phyloP scores from a whole-genome alignment of 2,888 invertebrate genomes.

The Euspilapteryx auroguttella region DNA sequence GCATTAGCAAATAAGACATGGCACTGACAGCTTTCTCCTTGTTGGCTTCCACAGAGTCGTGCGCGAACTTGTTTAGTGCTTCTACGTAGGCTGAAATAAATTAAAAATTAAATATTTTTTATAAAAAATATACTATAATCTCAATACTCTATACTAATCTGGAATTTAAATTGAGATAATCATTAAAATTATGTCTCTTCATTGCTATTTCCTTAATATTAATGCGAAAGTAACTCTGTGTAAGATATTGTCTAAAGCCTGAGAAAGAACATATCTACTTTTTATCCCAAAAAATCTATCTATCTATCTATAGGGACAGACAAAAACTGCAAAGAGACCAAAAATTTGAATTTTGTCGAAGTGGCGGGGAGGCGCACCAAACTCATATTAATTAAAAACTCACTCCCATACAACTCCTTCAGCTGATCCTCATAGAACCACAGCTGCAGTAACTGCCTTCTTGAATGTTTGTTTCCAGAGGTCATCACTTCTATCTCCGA shows the following conservation, averaged over 20 bases:
- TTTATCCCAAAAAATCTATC: not conserved
- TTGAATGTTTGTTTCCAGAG: constrained; percentile 66
- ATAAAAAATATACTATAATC: too few species aligned
- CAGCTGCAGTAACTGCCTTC: constrained; percentile 66
- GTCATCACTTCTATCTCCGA: constrained; percentile 58
- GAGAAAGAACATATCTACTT: not conserved
- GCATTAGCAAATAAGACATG: constrained; percentile 73
- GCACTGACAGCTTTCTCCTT: constrained; percentile 78
- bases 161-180: too few species aligned
- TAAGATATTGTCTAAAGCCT: too few species aligned
- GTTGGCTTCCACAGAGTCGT: constrained; percentile 78
- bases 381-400: too few species aligned
- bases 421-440: constrained; percentile 93
- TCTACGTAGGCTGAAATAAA: constrained; percentile 71
- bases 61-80: constrained; percentile 71
- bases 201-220: too few species aligned
- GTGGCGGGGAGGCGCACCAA: too few species aligned
- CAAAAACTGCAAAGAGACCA: too few species aligned
- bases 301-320: not conserved
- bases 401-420: constrained; percentile 72
- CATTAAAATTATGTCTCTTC: too few species aligned
- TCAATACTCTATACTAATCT: too few species aligned
- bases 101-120: too few species aligned
- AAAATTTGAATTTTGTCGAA: too few species aligned
- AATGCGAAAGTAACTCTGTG: too few species aligned